Conservation (phyloP, 2,888 invertebrate genomes). For the Eupithecia abbreviata region DNA sequence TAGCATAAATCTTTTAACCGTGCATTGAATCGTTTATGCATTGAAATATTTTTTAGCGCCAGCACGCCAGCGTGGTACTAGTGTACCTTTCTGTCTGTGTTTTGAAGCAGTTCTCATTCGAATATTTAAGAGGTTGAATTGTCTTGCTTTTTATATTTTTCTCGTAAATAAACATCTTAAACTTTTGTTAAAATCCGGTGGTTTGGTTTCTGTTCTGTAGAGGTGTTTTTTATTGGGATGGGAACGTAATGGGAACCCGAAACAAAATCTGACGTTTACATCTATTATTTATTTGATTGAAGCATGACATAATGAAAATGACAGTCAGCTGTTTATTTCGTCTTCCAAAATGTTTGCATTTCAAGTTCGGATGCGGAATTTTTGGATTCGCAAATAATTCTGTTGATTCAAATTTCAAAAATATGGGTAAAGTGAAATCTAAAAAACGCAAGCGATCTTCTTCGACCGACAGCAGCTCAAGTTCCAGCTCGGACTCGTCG, state of each 20-base stretch:
- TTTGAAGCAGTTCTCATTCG: too few species aligned
- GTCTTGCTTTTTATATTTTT: too few species aligned
- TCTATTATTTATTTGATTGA: background rate
- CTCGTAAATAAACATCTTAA: too few species aligned
- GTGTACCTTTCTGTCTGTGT: too few species aligned
- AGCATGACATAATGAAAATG: background rate
- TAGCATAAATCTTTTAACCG: too few species aligned
- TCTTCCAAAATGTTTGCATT: background rate
- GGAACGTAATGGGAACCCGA: background rate
- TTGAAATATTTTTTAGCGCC: too few species aligned
- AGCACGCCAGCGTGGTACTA: too few species aligned
- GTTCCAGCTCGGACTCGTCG: slow-evolving; percentile 75
- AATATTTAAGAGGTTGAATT: too few species aligned
- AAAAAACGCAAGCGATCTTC: slow-evolving; percentile 69
- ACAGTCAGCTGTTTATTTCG: background rate
- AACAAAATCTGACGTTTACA: background rate
- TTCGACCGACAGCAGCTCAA: slow-evolving; percentile 61
- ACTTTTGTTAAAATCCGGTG: too few species aligned
- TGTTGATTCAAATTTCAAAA: background rate
- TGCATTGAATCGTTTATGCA: too few species aligned
- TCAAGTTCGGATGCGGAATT: background rate
- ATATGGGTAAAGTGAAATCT: slow-evolving; percentile 75
- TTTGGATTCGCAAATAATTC: background rate
- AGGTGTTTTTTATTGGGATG: too few species aligned
- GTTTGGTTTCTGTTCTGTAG: too few species aligned